Evolutionary conservation across 2,888 invertebrate species (phyloP).

Genomic region (Schizotus pectinicornis): DNA sequence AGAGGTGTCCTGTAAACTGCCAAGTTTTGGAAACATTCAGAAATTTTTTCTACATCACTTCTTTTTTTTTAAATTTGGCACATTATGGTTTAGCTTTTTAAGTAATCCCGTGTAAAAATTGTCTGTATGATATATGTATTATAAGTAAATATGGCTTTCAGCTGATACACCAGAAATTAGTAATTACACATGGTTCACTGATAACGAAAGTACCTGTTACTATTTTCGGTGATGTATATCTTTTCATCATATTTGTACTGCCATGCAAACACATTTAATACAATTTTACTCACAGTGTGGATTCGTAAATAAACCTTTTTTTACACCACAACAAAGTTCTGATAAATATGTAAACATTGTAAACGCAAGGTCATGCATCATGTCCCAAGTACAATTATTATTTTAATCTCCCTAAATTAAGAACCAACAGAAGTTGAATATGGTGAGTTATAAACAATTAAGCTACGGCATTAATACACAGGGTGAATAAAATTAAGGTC

Average conservation of each 20-base stretch:
- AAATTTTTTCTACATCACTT: constrained; percentile 15
- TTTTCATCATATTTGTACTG: constrained; percentile 37
- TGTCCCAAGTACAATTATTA: too few relatives aligned
- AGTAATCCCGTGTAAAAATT: constrained; percentile 11
- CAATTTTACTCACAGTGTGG: constrained; percentile 30
- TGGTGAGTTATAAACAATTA: too few relatives aligned
- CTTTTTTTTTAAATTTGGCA: constrained; percentile 4
- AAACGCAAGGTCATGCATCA: too few relatives aligned
- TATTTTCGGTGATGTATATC: constrained; percentile 19
- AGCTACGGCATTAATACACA: too few relatives aligned
- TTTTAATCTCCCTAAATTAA: too few relatives aligned
- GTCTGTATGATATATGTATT: too few relatives aligned
- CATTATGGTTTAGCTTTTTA: constrained; percentile 14
- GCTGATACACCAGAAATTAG: constrained; percentile 7
- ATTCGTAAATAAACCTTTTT: background rate
- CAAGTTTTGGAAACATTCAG: background rate
- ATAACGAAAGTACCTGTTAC: constrained; percentile 15
- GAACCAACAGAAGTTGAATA: too few relatives aligned
- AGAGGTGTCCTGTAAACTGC: too few relatives aligned
- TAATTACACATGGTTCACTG: constrained; percentile 10
- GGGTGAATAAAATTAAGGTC: too few relatives aligned
- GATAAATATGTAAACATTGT: too few relatives aligned
- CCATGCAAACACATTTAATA: constrained; percentile 38
- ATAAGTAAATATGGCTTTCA: background rate
- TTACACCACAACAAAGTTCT: too few relatives aligned